phyloP scores from a whole-genome alignment of 2,113 vertebrate species.

The Etia nguti region DNA sequence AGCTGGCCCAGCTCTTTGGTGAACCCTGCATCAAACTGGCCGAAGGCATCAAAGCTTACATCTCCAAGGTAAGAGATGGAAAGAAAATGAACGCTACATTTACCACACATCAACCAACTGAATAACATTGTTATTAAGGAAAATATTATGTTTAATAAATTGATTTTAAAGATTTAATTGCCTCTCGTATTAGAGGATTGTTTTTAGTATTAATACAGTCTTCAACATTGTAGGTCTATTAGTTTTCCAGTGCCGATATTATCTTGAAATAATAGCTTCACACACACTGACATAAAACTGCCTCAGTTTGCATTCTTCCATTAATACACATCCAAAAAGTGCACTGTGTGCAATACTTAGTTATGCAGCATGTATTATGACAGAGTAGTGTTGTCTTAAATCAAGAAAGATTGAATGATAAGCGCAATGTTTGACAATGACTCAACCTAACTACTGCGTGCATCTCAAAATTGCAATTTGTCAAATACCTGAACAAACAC shows the following conservation, averaged over 20 bases:
- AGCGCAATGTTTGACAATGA: neutral
- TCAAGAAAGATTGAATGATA: neutral
- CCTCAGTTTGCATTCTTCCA: neutral
- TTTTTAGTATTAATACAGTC: neutral
- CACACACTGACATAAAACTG: neutral
- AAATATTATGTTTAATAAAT: neutral
- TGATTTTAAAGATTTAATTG: neutral
- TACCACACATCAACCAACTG: neutral
- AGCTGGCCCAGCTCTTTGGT: slow-evolving; percentile 76
- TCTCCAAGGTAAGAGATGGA: slow-evolving; percentile 74
- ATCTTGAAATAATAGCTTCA: neutral
- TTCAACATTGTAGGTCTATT: neutral
- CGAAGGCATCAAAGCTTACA: slow-evolving; percentile 80
- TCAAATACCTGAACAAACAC: neutral
- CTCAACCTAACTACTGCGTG: neutral
- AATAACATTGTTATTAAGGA: neutral
- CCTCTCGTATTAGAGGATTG: neutral
- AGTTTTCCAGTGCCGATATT: neutral
- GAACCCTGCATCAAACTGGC: slow-evolving; percentile 83
- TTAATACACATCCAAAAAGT: neutral
- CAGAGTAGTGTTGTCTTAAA: neutral
- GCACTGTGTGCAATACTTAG: neutral
- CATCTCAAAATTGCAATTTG: neutral
- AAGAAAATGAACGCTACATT: neutral
- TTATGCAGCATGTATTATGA: neutral